Percentiles rank a stretch among this genome's conserved stretches.
These are phyloP conservation scores for Pseudorectes ferrugineus DNA, from an alignment of 2,113 vertebrate genomes.

Conservation along the genomic window DNA sequence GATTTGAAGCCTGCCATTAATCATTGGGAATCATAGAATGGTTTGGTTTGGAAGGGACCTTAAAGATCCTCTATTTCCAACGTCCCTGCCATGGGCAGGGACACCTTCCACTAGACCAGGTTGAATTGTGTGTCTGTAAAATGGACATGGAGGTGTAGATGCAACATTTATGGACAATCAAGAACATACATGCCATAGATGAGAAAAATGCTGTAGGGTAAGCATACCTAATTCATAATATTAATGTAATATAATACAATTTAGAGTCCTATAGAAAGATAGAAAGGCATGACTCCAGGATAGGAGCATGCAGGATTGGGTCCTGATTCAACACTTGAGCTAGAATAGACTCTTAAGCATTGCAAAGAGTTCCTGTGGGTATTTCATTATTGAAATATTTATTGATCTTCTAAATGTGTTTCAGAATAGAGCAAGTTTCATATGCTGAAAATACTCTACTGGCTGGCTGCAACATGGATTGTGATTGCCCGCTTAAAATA, in stretches of 20 bases:
- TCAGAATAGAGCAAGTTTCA: constrained; percentile 60
- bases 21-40: not conserved
- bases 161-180: not conserved
- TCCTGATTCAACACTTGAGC: not conserved
- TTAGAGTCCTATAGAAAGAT: not conserved
- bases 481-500: constrained; percentile 64
- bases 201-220: not conserved
- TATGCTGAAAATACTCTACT: constrained; percentile 59
- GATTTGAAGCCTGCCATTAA: not conserved
- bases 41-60: not conserved
- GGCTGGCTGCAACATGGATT: constrained; percentile 77
- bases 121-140: not conserved
- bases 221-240: not conserved
- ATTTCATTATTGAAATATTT: not conserved
- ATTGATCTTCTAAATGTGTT: constrained; percentile 31
- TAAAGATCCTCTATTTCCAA: not conserved
- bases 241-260: not conserved
- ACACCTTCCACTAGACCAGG: not conserved
- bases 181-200: not conserved
- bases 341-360: not conserved
- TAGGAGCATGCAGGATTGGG: not conserved
- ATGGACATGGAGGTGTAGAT: not conserved
- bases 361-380: not conserved
- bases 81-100: not conserved
- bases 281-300: not conserved